Conservation (phyloP, 2,797 vertebrate species). For the Florisuga fusca region DNA sequence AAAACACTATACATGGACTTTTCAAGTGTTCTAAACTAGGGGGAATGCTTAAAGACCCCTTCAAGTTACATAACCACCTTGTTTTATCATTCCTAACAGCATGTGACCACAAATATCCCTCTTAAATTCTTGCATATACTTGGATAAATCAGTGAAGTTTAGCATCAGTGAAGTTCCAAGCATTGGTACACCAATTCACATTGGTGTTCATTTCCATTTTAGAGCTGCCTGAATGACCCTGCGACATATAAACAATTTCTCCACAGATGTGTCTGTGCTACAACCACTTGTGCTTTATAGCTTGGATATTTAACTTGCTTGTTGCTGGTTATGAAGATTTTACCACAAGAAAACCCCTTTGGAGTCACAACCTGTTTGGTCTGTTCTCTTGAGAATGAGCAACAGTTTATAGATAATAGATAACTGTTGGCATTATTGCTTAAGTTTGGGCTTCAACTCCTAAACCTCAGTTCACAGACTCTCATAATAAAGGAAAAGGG, state of each 20-base stretch:
- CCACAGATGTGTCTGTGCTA: neutral
- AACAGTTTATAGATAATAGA: neutral
- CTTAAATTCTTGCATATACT: neutral
- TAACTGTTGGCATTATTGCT: neutral
- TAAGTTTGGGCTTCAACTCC: neutral
- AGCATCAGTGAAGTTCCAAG: neutral
- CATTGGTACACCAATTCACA: neutral
- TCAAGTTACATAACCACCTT: neutral
- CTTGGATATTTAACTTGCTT: neutral
- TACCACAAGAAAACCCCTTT: neutral
- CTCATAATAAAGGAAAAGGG: neutral
- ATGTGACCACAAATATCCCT: neutral
- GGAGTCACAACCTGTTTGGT: neutral
- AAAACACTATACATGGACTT: neutral
- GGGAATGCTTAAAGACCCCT: neutral
- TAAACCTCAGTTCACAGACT: neutral
- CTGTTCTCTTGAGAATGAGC: neutral
- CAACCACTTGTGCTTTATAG: neutral
- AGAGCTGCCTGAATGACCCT: neutral
- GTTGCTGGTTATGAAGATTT: neutral
- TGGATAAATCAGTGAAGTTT: neutral
- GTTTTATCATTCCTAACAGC: neutral
- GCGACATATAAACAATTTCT: neutral
- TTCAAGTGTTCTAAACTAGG: neutral
- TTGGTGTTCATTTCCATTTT: neutral